A percentile compares a stretch with the other conserved stretches of the same genome.
These are phyloP conservation scores for Coenonympha glycerion DNA, from an alignment of 2,888 invertebrate genomes.

Conservation along the genomic window DNA sequence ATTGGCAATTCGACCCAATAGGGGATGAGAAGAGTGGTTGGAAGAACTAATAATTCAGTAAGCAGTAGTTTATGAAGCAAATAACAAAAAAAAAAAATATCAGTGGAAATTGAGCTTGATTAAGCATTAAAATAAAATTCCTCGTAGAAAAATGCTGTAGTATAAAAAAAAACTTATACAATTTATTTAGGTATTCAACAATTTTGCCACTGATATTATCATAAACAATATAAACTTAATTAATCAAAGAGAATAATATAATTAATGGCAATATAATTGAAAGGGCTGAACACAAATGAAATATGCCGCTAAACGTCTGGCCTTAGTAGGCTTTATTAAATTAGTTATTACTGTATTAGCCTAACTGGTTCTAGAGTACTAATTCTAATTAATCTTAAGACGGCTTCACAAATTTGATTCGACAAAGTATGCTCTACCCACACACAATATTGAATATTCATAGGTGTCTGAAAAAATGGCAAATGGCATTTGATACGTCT, in stretches of 20 bases:
- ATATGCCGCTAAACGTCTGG: constrained; percentile 12
- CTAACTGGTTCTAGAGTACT: constrained; percentile 20
- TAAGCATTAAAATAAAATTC: too few species aligned
- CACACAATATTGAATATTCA: constrained; percentile 15
- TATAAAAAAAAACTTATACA: too few species aligned
- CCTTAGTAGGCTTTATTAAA: constrained; percentile 18
- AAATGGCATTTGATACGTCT: neutral
- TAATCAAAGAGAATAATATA: constrained; percentile 10
- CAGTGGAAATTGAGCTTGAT: too few species aligned
- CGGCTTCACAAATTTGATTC: constrained; percentile 14
- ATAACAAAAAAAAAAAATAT: too few species aligned
- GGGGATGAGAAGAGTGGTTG: too few species aligned
- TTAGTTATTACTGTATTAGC: constrained; percentile 18
- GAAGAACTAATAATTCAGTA: too few species aligned
- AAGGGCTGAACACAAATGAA: constrained; percentile 17
- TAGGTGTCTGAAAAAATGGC: constrained; percentile 8
- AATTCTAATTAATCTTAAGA: constrained; percentile 19
- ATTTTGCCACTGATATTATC: constrained; percentile 2
- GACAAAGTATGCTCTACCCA: constrained; percentile 22
- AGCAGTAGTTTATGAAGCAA: too few species aligned
- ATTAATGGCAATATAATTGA: constrained; percentile 18
- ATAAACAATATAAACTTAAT: neutral
- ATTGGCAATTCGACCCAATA: too few species aligned
- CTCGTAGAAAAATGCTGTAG: too few species aligned
- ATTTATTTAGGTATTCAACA: neutral